Base-by-base conservation (phyloP, 2,797 vertebrate genomes). In the Danio choprae region DNA sequence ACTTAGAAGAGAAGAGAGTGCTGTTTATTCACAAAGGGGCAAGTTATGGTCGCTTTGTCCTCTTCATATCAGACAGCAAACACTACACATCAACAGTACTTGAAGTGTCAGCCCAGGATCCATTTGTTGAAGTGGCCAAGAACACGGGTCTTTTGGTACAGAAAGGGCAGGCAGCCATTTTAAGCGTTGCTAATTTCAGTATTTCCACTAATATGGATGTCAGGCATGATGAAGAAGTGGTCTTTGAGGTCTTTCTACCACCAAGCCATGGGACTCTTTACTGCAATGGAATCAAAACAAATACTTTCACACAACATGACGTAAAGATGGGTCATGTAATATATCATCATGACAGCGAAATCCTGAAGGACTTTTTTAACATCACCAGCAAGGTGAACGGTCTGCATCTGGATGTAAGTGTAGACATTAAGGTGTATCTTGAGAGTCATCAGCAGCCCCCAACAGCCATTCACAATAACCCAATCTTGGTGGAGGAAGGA, bases 31-130 rank as follows among this genome's bases (percentile, higher is more conserved):
- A 97, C 86, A 87, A 0, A 12, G 96, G 96, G 5, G 92, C 91
- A 43, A 95, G 94, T 87, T 95, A 87, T 38, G 95, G 95, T 0
- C 91, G 89, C 67, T 97, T 98, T 79, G 94, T 98, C 55, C 89
- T 99, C 53, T 96, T 98, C 2, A 91, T 98, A 43, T 94, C 95
- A 0, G 97, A 98, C 81, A 95, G 95, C 4, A 94, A 96, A 84
- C 95, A 97, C 85, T 95, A 95, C 72, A 94, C 92, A 0, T 96
- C 95, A 22, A 91, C 92, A 0, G 84, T 98, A 41, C 83, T 97
- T 3, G 95, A 97, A 90, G 95, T 98, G 76, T 93, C 87, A 55
- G 95, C 94, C 3, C 94, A 95, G 13, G 94, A 96, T 78, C 94
- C 95, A 16, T 97, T 94, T 29, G 22, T 97, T 59, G 91, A 79